Evolutionary conservation across 1,140 invertebrate genomes (phyloP).

Genomic region (Euglossa dilemma): DNA sequence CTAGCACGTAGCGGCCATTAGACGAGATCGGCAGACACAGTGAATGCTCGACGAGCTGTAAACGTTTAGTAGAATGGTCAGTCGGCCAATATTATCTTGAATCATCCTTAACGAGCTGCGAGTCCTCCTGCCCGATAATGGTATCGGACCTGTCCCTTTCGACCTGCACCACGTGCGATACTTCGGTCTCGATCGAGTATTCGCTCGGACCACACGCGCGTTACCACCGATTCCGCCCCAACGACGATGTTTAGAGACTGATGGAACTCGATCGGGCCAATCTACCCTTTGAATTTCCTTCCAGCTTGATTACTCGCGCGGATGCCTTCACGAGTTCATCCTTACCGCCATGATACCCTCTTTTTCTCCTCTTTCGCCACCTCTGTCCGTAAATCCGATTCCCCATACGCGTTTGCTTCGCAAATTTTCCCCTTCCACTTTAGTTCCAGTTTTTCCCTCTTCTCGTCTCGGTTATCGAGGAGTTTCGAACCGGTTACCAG

Average conservation of each 20-base stretch:
- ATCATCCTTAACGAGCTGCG: conserved; percentile 58
- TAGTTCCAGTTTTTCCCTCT: too few species aligned
- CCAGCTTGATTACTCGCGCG: neutral
- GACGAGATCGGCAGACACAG: conserved; percentile 22
- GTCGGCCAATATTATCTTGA: conserved; percentile 60
- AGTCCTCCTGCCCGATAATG: conserved; percentile 42
- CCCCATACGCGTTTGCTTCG: too few species aligned
- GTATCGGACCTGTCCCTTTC: conserved; percentile 11
- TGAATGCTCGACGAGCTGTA: conserved; percentile 45
- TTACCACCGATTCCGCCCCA: neutral
- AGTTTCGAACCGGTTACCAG: neutral
- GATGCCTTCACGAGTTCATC: too few species aligned
- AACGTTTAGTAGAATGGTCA: conserved; percentile 61
- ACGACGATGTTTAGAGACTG: neutral
- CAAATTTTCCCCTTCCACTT: neutral
- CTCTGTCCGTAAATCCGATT: too few species aligned
- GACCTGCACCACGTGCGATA: neutral
- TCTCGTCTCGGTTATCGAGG: neutral
- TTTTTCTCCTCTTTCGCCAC: neutral
- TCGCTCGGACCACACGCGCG: neutral
- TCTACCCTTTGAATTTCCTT: neutral
- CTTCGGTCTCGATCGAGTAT: neutral
- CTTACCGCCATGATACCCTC: too few species aligned
- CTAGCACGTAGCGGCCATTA: conserved; percentile 48
- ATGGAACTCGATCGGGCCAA: neutral